Evolutionary conservation across 2,888 invertebrate genomes (phyloP), one percentile per base, ranked within the genome.

Genomic region (Mermis nigrescens): DNA sequence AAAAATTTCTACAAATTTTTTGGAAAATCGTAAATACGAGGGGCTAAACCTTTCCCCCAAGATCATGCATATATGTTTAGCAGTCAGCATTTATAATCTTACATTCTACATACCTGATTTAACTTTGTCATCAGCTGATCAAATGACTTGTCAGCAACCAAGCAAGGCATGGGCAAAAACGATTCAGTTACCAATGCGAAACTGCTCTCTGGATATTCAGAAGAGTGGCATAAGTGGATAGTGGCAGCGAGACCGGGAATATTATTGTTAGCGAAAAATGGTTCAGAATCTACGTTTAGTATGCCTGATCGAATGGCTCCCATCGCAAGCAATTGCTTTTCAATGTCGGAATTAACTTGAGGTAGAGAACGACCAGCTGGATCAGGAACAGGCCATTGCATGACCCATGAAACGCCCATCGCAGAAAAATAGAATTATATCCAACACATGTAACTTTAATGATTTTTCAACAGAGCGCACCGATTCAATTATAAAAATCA

Each of bases 201-300:
- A 7, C 29, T 53, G 31, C 12, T 53, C 29, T 19, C 29, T 15
- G 54, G 54, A 53, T 53, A 53, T 29, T 53, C 54, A 7, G 54
- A 29, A 3, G 54, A 27, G 29, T 53, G 54, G 31, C 54, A 53
- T 53, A 53, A 53, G 29, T 53, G 54, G 12, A 53, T 29, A 22
- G 54, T 53, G 38, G 38, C 7, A 12, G 38, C 19, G 7, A 38
- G 19, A 38, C 38, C 24, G 12, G 48, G 24, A 48, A 48, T 48
- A 48, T 48, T 48, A 7, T 29, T 4, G 28, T 27, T 53, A 12
- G 54, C 29, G 29, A 19, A 53, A 29, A 29, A 53, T 29, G 54
- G 54, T 27, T 53, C 54, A 29, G 54, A 53, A 29, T 53, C 54
- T 3, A 53, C 54, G 54, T 12, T 4, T 12, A 53, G 29, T 19